Evolutionary conservation across 2,797 vertebrate genomes (phyloP).

Genomic region (Rallus crepitans): DNA sequence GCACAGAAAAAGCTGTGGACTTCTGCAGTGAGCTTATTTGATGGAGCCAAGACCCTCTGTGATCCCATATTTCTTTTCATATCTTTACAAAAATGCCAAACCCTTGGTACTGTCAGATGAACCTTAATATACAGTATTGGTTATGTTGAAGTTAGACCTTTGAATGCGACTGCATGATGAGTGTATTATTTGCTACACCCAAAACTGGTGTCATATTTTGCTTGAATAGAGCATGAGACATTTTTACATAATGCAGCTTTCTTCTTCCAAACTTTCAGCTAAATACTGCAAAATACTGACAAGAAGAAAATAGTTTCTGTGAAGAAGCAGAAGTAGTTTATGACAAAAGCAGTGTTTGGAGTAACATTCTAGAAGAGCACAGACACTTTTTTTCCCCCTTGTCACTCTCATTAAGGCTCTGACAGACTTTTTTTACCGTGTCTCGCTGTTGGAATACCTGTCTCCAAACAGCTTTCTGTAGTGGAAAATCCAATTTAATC

Average conservation of each 20-base stretch:
- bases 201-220: slow-evolving; percentile 27
- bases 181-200: not conserved
- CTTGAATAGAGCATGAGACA: not conserved
- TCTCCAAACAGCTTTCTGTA: slow-evolving; percentile 73
- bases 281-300: slow-evolving; percentile 26
- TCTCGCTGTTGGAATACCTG: slow-evolving; percentile 46
- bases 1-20: not conserved
- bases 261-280: slow-evolving; percentile 46
- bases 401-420: slow-evolving; percentile 72
- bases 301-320: slow-evolving; percentile 55
- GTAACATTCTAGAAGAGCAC: slow-evolving; percentile 28
- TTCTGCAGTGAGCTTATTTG: not conserved
- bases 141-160: not conserved
- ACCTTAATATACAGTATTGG: not conserved
- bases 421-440: slow-evolving; percentile 28
- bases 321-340: slow-evolving; percentile 35
- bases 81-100: not conserved
- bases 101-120: not conserved
- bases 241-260: slow-evolving; percentile 60
- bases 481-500: slow-evolving; percentile 80
- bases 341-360: slow-evolving; percentile 57
- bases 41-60: not conserved
- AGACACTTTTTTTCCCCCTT: slow-evolving; percentile 24
- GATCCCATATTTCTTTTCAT: not conserved
- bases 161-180: not conserved